Evolutionary conservation across 2,888 invertebrate species (phyloP), one percentile per base, ranked within the genome.

Genomic region (Dolichomitus sp.): DNA sequence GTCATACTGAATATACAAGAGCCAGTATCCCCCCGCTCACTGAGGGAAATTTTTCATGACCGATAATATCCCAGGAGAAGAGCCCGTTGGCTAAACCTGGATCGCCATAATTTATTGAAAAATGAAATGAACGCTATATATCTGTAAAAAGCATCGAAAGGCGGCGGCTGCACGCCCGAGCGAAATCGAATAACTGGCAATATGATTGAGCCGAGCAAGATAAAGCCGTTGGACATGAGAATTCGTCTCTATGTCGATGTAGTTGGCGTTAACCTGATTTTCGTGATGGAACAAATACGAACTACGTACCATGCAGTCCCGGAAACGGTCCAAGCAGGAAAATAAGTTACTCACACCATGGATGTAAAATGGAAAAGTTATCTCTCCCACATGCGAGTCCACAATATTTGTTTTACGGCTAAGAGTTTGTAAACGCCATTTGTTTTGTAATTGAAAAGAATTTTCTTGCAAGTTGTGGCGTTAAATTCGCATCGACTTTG

Each of bases 101-200:
- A 78, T 65, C 27, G 59, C n/a, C 72, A 59, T 80, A 61, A 74
- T 81, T 75, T 80, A 70, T 72, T 65, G 52, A 69, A 80, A 84
- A 81, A 76, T 81, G 72, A 75, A 72, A 74, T 76, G 73, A 52
- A 77, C 30, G 33, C 66, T 69, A 80, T 76, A 37, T 80, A 80
- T 68, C 61, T 42, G 42, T 27, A 61, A 19, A 70, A 27, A 30
- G 33, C 45, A 37, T 11, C 23, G 19, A 19, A 37, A 50, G 27
- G 40, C 61, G 66, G 45, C 68, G 80, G 80, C 70, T 70, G 63
- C 57, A n/a, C 42, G 37, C 27, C 23, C 54, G 54, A 69, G 75
- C 45, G 70, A 50, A 82, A 80, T 82, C 69, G 80, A 84, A 84
- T 84, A 59, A 74, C 70, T 75, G 80, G 42, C 74, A 77, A 82